Evolutionary conservation across 1,140 invertebrate genomes (phyloP), one percentile per base, ranked within the genome.

Genomic region (Scaptodrosophila lebanonensis): DNA sequence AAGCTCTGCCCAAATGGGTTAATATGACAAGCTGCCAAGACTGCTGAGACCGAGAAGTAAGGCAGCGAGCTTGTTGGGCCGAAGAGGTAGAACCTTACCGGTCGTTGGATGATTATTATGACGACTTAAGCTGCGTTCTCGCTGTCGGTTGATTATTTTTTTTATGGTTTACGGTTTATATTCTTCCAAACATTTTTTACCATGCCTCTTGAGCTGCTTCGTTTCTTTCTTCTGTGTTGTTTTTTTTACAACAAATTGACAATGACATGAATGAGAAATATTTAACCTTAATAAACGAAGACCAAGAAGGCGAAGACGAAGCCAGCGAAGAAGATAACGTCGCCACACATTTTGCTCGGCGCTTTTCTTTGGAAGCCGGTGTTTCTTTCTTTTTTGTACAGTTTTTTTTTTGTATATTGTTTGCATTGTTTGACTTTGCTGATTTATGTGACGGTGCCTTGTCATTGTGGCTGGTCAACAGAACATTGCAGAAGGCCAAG

Each of bases 201-300:
- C 35, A 30, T 38, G 48, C 27, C 38, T 38, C 20, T 39, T 3
- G 22, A 42, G 58, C 60, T 62, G 59, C 40, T 33, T 13, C 42
- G 44, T 20, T 52, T 18, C 22, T 39, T 38, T 40, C 16, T 42
- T 18, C 20, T 54, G 7, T 40, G 29, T 52, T 57, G 70, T 77
- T 82, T 75, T 72, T 82, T 71, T 83, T 70, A 82, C 72, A 82
- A 75, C 69, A 82, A 82, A 82, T 82, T 82, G 75, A 82, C 75
- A 82, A 82, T 82, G 75, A 82, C 75, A 83, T 82, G 75, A 82
- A 82, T 83, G 70, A 82, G 69, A 79, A 79, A 79, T 82, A 83
- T 82, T 82, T 82, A 82, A 82, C 75, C 75, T 82, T 82, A 82
- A 82, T 82, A 82, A 82, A 79, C 66, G 65, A 30, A 13, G 45